Evolutionary conservation across 2,888 invertebrate genomes (phyloP), one percentile per base, ranked within the genome.

Genomic region (Hydrotaea cyrtoneurina): DNA sequence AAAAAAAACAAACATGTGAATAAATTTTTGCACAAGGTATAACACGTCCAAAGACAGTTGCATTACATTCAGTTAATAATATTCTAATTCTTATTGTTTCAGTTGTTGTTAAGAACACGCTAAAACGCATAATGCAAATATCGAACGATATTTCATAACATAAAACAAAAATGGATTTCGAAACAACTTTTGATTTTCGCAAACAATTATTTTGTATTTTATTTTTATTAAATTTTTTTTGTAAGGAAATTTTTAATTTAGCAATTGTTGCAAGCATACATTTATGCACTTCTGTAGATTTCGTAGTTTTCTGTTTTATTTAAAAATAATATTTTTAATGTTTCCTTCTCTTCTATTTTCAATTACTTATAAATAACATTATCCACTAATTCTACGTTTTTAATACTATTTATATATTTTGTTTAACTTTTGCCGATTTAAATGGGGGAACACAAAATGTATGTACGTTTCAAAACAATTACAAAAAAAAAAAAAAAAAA

Each of bases 341-440:
- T 50, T 62, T 76, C 62, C 21, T 39, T 50, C n/a, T 39, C 13
- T 53, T 50, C 57, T 83, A 71, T 62, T 17, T n/a, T 79, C 83
- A 87, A 80, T 82, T 86, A 88, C 87, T 82, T 87, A 89, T 85
- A 86, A 82, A 87, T 88, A 88, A 86, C 69, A 74, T 80, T 80
- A 69, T 2, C 21, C 17, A 19, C 50, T 80, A 71, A 26, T 69
- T 59, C 4, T 69, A 59, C n/a, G 21, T 7, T 72, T 39, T 78
- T 72, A 73, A 72, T 64, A 72, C 62, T 72, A 62, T 59, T 69
- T 55, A 57, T 43, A 55, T 55, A 15, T 72, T 64, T 62, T 39
- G 5, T 59, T 26, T 59, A 23, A 1, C 19, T 57, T 72, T 15
- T 23, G 23, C 23, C 66, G 55, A 69, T 57, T 66, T 39, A 15